These are phyloP conservation scores for Microhierax caerulescens DNA, from an alignment of 2,797 vertebrate genomes.

Conservation along the genomic window DNA sequence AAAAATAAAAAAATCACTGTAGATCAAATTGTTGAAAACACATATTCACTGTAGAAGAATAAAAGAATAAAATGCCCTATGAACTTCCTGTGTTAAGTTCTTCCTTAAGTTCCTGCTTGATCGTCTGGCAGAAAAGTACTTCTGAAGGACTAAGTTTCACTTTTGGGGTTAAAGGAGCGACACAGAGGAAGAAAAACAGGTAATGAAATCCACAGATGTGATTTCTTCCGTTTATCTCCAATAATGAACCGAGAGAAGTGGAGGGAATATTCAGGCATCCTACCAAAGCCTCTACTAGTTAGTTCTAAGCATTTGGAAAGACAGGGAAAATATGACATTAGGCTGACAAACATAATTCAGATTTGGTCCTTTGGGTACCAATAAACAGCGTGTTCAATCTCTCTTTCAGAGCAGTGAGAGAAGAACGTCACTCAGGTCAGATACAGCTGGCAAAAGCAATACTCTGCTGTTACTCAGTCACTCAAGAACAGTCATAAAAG, in stretches of 20 bases:
- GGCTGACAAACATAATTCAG: neutral
- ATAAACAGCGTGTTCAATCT: no score
- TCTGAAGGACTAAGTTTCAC: neutral
- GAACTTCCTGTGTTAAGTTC: neutral
- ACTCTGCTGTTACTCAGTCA: neutral
- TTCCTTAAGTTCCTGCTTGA: neutral
- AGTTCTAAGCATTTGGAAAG: no score
- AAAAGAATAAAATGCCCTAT: neutral
- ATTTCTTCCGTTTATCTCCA: neutral
- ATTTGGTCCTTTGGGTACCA: neutral
- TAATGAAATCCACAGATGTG: neutral
- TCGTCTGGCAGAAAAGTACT: neutral
- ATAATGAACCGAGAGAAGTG: neutral
- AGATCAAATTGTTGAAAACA: neutral
- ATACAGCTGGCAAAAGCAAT: neutral
- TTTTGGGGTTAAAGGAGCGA: neutral
- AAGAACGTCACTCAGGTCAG: neutral
- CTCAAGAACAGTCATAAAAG: neutral
- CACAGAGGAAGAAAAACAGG: neutral
- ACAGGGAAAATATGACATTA: neutral
- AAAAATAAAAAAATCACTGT: neutral
- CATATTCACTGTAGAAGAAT: neutral
- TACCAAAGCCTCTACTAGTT: neutral
- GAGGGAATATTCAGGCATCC: neutral
- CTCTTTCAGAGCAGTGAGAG: neutral